A percentile compares a stretch with the other conserved stretches of the same genome.
Evolutionary conservation across 2,888 invertebrate species (phyloP).

Genomic region (Bruchidius siliquastri): DNA sequence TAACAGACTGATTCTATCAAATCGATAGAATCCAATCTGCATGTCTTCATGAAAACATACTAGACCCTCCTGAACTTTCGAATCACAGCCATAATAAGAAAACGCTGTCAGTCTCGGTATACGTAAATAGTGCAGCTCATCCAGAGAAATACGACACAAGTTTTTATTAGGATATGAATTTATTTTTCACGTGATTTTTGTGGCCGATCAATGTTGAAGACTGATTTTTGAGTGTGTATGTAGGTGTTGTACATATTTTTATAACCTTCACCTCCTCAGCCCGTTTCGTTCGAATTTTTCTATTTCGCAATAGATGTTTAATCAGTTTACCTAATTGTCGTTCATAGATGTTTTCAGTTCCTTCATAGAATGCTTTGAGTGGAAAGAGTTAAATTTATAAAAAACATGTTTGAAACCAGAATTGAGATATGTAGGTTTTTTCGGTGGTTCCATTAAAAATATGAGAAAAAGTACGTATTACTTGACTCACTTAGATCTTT

Average conservation of each 20-base stretch:
- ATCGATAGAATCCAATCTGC: too few species aligned
- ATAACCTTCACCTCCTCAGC: conserved; percentile 3
- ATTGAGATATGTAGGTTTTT: too few species aligned
- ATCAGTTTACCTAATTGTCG: conserved; percentile 1
- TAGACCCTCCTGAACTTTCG: neutral
- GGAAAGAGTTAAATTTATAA: neutral
- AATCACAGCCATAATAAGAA: neutral
- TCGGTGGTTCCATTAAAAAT: too few species aligned
- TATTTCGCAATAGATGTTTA: conserved; percentile 10
- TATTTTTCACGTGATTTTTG: conserved; percentile 10
- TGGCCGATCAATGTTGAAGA: conserved; percentile 21
- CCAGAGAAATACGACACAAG: neutral
- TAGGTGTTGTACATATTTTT: conserved; percentile 25
- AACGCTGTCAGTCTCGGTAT: neutral
- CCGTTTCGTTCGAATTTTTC: conserved; percentile 4
- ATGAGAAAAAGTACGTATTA: too few species aligned
- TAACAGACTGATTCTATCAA: too few species aligned
- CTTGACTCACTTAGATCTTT: too few species aligned
- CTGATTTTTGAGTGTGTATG: conserved; percentile 21
- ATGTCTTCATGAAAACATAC: neutral
- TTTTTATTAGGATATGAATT: neutral
- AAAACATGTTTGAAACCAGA: too few species aligned
- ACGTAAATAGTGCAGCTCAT: neutral
- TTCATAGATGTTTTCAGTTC: neutral
- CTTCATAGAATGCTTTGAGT: neutral